These are phyloP conservation scores for Vulpes ferrilata DNA, from an alignment of 2,113 vertebrate species.

Conservation along the genomic window DNA sequence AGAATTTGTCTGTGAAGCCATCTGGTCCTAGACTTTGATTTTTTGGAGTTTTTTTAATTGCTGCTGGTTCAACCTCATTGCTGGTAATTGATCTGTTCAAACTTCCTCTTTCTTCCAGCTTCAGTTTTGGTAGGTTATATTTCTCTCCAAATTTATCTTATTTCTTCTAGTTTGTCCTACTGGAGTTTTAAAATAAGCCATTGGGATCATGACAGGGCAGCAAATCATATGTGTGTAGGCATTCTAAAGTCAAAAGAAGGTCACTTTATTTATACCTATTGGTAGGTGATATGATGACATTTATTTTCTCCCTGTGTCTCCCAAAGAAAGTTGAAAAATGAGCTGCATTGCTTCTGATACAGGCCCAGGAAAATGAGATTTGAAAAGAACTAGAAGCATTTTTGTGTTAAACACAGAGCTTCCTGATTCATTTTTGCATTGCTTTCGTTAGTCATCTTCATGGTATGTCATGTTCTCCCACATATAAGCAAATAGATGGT, in stretches of 20 bases:
- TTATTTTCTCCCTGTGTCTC: not conserved
- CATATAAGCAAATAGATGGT: not conserved
- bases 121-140: not conserved
- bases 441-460: not conserved
- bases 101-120: not conserved
- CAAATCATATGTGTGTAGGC: not conserved
- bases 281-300: not conserved
- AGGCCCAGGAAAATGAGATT: slow-evolving; percentile 24
- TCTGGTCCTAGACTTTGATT: not conserved
- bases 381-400: not conserved
- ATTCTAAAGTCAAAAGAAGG: not conserved
- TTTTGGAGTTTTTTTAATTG: not conserved
- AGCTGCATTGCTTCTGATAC: not conserved
- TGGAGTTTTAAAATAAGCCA: slow-evolving; percentile 42
- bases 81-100: not conserved
- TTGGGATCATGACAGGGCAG: not conserved
- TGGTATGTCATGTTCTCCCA: not conserved
- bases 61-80: not conserved
- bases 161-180: not conserved
- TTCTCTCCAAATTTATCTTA: not conserved
- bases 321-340: slow-evolving; percentile 43
- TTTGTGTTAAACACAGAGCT: not conserved
- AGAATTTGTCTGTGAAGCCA: not conserved
- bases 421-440: not conserved
- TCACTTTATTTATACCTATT: not conserved